phyloP scores from a whole-genome alignment of 2,888 invertebrate genomes.

The Lasioglossum lativentre region DNA sequence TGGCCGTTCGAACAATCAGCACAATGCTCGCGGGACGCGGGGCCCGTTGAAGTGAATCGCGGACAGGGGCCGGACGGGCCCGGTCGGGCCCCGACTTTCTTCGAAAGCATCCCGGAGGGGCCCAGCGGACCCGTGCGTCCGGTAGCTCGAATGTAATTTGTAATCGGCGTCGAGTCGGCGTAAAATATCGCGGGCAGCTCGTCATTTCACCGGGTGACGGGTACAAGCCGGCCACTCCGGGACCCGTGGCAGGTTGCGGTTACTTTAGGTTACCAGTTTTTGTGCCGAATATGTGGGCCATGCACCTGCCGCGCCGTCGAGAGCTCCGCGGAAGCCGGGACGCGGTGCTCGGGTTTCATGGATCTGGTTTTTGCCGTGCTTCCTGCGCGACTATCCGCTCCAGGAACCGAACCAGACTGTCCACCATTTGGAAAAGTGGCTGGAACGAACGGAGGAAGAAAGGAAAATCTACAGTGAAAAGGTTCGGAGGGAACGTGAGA shows the following conservation, averaged over 20 bases:
- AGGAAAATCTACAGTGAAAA: background rate
- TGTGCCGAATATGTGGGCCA: conserved; percentile 75
- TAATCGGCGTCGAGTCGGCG: conserved; percentile 42
- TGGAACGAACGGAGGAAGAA: background rate
- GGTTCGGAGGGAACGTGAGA: background rate
- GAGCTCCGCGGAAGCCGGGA: conserved; percentile 61
- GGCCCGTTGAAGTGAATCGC: background rate
- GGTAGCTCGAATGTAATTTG: conserved; percentile 9
- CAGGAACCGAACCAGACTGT: background rate
- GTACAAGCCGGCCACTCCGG: conserved; percentile 42
- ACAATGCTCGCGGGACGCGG: background rate
- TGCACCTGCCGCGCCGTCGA: conserved; percentile 73
- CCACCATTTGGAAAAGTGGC: background rate
- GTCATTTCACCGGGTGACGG: conserved; percentile 49
- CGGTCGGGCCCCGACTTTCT: background rate
- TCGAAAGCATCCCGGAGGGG: background rate
- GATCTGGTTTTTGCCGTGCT: conserved; percentile 68
- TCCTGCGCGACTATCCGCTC: conserved; percentile 53
- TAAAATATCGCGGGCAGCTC: conserved; percentile 42
- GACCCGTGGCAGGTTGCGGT: conserved; percentile 54
- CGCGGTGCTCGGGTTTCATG: conserved; percentile 65
- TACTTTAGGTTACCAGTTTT: conserved; percentile 76
- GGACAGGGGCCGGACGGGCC: background rate
- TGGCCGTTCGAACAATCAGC: background rate
- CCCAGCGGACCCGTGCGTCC: background rate